phyloP scores from a whole-genome alignment of 2,888 invertebrate genomes.

The Myopa tessellatipennis region DNA sequence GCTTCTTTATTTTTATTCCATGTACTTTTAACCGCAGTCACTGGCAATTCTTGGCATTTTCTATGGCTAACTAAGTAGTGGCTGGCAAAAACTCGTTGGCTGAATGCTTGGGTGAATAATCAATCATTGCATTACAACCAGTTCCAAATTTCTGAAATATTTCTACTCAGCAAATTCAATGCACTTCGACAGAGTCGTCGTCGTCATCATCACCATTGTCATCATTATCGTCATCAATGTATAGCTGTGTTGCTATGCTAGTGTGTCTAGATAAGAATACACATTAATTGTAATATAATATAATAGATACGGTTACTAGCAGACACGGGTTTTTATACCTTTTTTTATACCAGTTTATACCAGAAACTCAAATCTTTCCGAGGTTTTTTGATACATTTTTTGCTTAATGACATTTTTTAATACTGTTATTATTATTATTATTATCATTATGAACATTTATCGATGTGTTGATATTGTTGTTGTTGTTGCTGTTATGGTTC shows the following conservation, averaged over 20 bases:
- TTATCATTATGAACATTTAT: not conserved
- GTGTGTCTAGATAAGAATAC: not conserved
- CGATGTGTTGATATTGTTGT: not conserved
- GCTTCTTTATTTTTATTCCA: not conserved
- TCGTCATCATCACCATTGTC: not conserved
- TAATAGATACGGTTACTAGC: too few species aligned
- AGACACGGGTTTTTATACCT: not conserved
- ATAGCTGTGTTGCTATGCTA: too few species aligned
- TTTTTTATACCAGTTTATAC: too few species aligned
- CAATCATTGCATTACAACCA: constrained; percentile 28
- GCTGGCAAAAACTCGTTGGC: not conserved
- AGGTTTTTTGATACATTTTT: too few species aligned
- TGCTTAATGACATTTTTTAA: too few species aligned
- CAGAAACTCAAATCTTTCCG: too few species aligned
- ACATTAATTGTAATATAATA: too few species aligned
- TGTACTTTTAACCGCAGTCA: not conserved
- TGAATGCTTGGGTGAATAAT: not conserved
- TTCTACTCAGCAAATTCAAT: not conserved
- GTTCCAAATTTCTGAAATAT: not conserved
- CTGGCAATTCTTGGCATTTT: constrained; percentile 9
- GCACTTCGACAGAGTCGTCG: not conserved
- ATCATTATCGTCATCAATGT: too few species aligned
- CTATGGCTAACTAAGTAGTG: not conserved
- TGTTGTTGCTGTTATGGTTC: constrained; percentile 9
- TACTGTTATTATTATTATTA: too few species aligned